phyloP scores from a whole-genome alignment of 2,113 vertebrate genomes.

The Bufo bufo region DNA sequence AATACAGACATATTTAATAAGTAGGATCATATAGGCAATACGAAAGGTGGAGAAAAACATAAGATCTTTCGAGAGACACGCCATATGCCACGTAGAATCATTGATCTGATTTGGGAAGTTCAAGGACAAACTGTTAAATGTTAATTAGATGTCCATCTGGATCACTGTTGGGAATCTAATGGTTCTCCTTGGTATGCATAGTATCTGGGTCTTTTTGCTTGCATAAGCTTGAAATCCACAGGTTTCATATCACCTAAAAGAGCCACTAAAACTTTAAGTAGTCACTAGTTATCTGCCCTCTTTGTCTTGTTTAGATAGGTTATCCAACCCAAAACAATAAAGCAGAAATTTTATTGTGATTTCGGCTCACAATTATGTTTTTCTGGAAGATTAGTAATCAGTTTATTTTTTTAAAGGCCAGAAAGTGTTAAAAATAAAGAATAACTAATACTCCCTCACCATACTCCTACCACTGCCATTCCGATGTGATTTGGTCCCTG shows the following conservation, averaged over 20 bases:
- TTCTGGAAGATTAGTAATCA: no score
- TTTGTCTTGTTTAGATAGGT: background rate
- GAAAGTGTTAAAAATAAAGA: no score
- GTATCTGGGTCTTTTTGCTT: no score
- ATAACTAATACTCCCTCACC: no score
- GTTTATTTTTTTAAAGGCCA: no score
- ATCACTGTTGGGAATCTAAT: no score
- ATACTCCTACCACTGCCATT: no score
- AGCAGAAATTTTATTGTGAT: background rate
- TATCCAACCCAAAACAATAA: background rate
- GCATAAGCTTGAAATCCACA: no score
- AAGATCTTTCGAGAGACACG: background rate
- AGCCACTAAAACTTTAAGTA: background rate
- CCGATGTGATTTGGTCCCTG: no score
- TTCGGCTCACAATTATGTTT: background rate
- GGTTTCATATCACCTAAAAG: no score
- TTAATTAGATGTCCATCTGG: background rate
- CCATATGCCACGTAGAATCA: background rate
- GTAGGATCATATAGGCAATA: background rate
- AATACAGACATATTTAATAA: constrained; percentile 50
- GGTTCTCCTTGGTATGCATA: no score
- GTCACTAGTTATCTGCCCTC: background rate
- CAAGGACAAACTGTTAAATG: background rate
- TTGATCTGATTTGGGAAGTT: background rate
- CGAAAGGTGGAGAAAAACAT: background rate